These are phyloP conservation scores for Syrrhaptes paradoxus DNA, from an alignment of 2,113 vertebrate genomes.

Conservation along the genomic window DNA sequence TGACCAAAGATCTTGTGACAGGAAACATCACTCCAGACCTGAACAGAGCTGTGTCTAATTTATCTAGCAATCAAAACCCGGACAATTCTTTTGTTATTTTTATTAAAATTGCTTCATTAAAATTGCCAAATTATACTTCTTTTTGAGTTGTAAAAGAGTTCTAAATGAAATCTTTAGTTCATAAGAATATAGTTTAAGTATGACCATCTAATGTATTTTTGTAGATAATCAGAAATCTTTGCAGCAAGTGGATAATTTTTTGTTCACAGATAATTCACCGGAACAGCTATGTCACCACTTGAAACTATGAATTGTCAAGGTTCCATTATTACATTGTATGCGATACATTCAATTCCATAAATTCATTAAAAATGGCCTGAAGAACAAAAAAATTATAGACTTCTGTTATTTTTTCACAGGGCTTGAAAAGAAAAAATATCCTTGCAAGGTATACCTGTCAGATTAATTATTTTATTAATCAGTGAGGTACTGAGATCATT, in stretches of 20 bases:
- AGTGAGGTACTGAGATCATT: neutral
- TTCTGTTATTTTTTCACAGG: neutral
- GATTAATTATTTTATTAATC: neutral
- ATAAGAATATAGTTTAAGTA: neutral
- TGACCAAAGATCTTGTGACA: neutral
- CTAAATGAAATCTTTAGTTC: neutral
- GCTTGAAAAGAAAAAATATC: neutral
- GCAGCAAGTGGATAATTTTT: constrained; percentile 18
- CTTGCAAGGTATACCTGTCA: neutral
- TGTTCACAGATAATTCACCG: constrained; percentile 19
- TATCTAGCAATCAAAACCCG: neutral
- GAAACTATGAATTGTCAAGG: neutral
- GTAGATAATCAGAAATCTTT: constrained; percentile 13
- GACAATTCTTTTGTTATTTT: neutral
- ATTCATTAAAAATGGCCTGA: neutral
- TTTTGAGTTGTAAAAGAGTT: constrained; percentile 24
- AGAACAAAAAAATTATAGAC: neutral
- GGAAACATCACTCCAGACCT: neutral
- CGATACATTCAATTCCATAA: neutral
- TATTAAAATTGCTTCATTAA: neutral
- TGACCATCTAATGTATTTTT: neutral
- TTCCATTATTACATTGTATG: neutral
- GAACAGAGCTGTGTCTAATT: neutral
- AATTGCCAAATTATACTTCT: neutral
- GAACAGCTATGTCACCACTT: neutral